Evolutionary conservation across 2,113 vertebrate genomes (phyloP), one percentile per base, ranked within the genome.

Genomic region (Phalacrocorax carbo): DNA sequence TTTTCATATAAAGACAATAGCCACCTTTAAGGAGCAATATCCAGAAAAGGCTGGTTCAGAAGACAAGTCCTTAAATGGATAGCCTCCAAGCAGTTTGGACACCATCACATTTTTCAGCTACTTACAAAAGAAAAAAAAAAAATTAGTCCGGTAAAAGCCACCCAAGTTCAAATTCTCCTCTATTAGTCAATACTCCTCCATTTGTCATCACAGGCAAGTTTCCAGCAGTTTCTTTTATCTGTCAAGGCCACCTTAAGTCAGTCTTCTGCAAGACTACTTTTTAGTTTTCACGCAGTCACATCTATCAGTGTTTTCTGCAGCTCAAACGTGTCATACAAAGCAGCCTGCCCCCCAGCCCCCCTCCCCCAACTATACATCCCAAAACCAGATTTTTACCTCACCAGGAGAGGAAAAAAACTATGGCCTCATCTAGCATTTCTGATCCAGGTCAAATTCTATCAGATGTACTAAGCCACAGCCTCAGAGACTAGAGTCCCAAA

Each of bases 21-120:
- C 15, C 58, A 87, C 66, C 82, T 90, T 93, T 44, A 71, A 89
- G 15, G 14, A 79, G 36, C 69, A 79, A 38, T 12, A 87, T 10
- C 93, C 95, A 94, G 81, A 79, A 92, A 68, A 85, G 93, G 87
- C 70, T 64, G 49, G 38, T 49, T 91, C 57, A 87, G 21, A 82
- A 96, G 70, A 65, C 78, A 87, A 89, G 44, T 76, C 96, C 96
- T 94, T 96, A 95, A 82, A 96, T 72, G 93, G 91, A 61, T 1
- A 91, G n/a, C 4, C 44, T 93, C 21, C 52, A 71, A 75, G 36
- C 64, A 78, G 52, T 87, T 15, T 69, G 65, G 54, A 93, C 49
- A 96, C 44, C 73, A 60, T 8, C 16, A 38, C 7, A 51, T 62
- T 84, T 88, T 71, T 76, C 73, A 82, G 65, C 79, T 72, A 91